These are phyloP conservation scores for Urocynchramus pylzowi DNA, from an alignment of 2,113 vertebrate species.

Conservation along the genomic window DNA sequence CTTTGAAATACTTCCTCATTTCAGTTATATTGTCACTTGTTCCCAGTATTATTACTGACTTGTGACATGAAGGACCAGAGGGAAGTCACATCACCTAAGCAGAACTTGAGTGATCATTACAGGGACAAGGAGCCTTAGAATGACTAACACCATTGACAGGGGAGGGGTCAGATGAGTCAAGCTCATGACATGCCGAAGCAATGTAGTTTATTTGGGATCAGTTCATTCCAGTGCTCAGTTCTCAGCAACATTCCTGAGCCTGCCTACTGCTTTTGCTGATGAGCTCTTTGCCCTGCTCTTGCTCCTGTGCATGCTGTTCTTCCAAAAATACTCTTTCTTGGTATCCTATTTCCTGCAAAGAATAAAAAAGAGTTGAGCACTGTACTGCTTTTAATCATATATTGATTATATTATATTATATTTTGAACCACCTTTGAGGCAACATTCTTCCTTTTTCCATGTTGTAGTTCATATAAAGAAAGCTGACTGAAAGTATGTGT, in stretches of 20 bases:
- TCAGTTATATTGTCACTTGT: background rate
- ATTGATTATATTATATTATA: too few species aligned
- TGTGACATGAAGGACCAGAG: background rate
- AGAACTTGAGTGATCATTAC: background rate
- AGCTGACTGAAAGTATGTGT: background rate
- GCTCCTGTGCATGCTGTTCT: background rate
- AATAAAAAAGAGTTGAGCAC: background rate
- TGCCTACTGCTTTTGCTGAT: background rate
- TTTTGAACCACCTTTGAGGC: background rate
- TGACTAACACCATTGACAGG: fast-evolving
- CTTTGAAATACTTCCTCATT: background rate
- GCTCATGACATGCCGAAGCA: background rate
- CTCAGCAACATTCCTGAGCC: background rate
- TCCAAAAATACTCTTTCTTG: background rate
- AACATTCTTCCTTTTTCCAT: background rate
- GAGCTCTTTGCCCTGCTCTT: background rate
- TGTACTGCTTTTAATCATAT: background rate
- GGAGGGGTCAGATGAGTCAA: background rate
- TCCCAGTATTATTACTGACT: background rate
- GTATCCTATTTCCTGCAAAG: background rate
- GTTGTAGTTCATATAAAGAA: background rate
- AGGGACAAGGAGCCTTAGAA: background rate
- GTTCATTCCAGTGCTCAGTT: background rate
- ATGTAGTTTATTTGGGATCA: background rate
- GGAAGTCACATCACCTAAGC: background rate